Evolutionary conservation across 92 coral and sea anemone species (phyloP).

Genomic region (Paramuricea clavata): DNA sequence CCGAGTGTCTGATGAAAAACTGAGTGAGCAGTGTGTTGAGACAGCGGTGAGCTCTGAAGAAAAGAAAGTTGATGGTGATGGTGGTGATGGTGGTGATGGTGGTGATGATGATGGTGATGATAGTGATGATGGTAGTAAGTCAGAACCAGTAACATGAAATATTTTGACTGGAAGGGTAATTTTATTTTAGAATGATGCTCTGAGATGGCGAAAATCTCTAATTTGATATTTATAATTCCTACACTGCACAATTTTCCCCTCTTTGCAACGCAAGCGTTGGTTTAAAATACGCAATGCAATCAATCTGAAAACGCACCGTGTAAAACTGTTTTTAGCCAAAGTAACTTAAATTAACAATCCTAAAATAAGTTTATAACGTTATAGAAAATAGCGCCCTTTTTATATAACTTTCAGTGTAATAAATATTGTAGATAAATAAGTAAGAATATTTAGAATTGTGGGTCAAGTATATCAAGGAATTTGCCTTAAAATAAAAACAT

Average conservation of each 20-base stretch:
- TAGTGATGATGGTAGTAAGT: neutral
- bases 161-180: no score
- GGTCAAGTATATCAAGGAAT: neutral
- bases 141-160: neutral
- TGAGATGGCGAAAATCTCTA: no score
- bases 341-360: no score
- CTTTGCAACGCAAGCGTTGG: no score
- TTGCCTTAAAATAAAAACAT: no score
- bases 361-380: no score
- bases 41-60: neutral
- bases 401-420: no score
- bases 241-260: no score
- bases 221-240: no score
- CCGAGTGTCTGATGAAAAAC: neutral
- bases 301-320: neutral
- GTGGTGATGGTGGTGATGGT: neutral
- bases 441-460: neutral
- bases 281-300: no score
- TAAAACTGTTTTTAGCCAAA: neutral
- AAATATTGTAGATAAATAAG: neutral
- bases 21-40: neutral
- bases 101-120: no score
- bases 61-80: neutral
- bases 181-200: neutral
- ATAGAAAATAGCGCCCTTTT: no score